Evolutionary conservation across 2,888 invertebrate genomes (phyloP), one percentile per base, ranked within the genome.

Genomic region (Dasysyrphus albostriatus): DNA sequence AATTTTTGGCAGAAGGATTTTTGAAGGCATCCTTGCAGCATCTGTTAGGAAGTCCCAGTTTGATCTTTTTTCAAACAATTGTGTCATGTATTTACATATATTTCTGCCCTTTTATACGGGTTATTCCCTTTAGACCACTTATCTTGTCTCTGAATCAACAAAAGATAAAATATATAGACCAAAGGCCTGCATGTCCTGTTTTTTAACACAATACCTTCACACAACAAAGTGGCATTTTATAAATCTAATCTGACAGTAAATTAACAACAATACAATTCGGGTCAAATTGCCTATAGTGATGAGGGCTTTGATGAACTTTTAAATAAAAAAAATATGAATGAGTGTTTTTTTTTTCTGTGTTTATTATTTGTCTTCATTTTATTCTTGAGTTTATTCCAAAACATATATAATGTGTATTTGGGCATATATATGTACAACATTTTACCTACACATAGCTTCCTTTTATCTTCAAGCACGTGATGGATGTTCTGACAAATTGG

Each of bases 401-500:
- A 65, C 42, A 42, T 39, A 63, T 5, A 2, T 16, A 16, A 7
- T 8, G 12, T 63, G 12, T 14, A 1, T n/a, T n/a, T n/a, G 3
- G 8, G 24, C 5, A 7, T 5, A 3, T 47, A 19, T 19, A 49
- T 1, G 3, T 12, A 59, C 37, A 42, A 61, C 14, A 4, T 8
- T 19, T 5, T 34, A n/a, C n/a, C n/a, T n/a, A 16, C 2, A 37
- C 34, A 14, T 0, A 24, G 0, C 4, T 34, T 56, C n/a, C n/a
- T n/a, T 14, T 59, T 7, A 14, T 59, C 12, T 37, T 39, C 8
- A 24, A 29, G 10, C 32, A 72, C 67, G 19, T 54, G 83, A 79
- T 72, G 37, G 58, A 79, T 49, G 19, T 75, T n/a, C 32, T 69
- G 77, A 69, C 47, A 69, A 85, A 81, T 78, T 34, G 73, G 54